A percentile compares a stretch with the other conserved stretches of the same genome.
Conservation (phyloP, 1,140 invertebrate genomes). For the Papilio aristodemus region DNA sequence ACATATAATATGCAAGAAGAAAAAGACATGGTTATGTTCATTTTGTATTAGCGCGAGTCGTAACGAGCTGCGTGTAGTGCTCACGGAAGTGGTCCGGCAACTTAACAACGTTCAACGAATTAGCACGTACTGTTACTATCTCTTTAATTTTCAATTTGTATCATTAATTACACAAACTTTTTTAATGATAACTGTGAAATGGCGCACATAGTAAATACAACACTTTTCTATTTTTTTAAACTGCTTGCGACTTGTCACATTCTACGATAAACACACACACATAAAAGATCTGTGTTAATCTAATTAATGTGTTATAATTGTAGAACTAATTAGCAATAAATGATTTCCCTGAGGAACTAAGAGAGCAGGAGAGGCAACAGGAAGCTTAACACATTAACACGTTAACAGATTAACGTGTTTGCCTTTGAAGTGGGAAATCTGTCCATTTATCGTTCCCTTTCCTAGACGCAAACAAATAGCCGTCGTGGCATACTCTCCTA, state of each 20-base stretch:
- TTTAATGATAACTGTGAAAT: not conserved
- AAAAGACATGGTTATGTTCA: too few species aligned
- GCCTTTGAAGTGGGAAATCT: not conserved
- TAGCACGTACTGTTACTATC: too few species aligned
- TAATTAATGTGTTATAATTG: not conserved
- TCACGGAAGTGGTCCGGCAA: not conserved
- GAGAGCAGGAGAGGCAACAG: not conserved
- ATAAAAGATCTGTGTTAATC: not conserved
- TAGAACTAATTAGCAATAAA: not conserved
- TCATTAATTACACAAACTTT: not conserved
- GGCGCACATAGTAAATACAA: not conserved
- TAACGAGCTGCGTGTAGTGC: not conserved
- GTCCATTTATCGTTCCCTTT: too few species aligned
- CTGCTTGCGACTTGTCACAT: too few species aligned
- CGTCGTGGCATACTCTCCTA: too few species aligned
- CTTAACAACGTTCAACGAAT: not conserved
- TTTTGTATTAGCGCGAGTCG: not conserved
- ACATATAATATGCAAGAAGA: too few species aligned
- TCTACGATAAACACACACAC: too few species aligned
- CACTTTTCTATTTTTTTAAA: too few species aligned
- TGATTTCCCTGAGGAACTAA: not conserved
- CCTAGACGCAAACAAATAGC: too few species aligned
- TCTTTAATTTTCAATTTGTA: not conserved
- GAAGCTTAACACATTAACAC: slow-evolving; percentile 11
- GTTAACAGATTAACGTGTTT: not conserved